Evolutionary conservation across 2,113 vertebrate species (phyloP), one percentile per base, ranked within the genome.

Genomic region (Burhinus oedicnemus): DNA sequence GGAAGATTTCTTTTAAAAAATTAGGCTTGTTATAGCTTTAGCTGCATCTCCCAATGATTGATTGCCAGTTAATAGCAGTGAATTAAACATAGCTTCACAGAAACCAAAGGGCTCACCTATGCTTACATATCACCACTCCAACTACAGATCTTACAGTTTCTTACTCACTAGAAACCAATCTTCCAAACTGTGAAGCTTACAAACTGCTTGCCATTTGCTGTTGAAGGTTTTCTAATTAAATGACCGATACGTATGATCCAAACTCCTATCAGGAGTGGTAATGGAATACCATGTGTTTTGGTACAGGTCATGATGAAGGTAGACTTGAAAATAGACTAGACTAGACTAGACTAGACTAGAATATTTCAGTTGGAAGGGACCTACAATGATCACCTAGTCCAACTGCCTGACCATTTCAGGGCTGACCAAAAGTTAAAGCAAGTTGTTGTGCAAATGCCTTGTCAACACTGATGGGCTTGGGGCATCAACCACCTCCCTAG

Each of bases 401-500:
- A 54, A 65, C 18, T 54, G 30, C 23, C 38, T 13, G 49, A 65
- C 38, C 15, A 29, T 7, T 55, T 14, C 38, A 68, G 40, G 11
- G 15, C 9, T 57, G 15, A 45, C 27, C 9, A 23, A 57, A 68
- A 57, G 34, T 45, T 68, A 69, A 82, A 38, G 12, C 9, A 15
- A 15, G 9, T 22, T 54, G 15, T 29, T 51, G 55, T 79, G 11
- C 25, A 44, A 54, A 54, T 16, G 13, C 8, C 30, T 66, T 6
- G 69, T 34, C 51, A 62, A 16, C 13, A 55, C 21, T 36, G 15
- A 42, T 4, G 27, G 30, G 36, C 36, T 5, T 25, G 8, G 5
- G 6, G 8, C 8, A 36, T 65, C 1, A 0, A 52, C 5, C 6
- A 34, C 11, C 22, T 47, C 13, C 36, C 18, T 40, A 40, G n/a